Evolutionary conservation across 2,113 vertebrate species (phyloP), one percentile per base, ranked within the genome.

Genomic region (Clarias batrachus): DNA sequence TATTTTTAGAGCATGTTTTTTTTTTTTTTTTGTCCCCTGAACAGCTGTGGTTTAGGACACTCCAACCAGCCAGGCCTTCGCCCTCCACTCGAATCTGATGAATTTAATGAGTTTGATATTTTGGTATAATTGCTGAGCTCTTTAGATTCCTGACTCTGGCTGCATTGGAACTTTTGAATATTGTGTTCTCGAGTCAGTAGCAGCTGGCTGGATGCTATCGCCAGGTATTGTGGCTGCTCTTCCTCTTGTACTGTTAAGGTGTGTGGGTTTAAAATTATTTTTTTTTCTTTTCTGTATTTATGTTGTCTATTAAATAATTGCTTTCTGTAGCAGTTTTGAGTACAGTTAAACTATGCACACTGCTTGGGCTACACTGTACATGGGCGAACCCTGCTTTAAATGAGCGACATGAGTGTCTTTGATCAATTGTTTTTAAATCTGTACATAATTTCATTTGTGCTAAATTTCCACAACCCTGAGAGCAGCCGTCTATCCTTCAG

Each of bases 381-480:
- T 90, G 81, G 88, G 91, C 91, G 87, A 92, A 89, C 82, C 86
- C 87, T 59, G 89, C 86, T 63, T 88, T 91, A 92, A 94, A 94
- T 91, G 93, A 94, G 91, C 93, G 94, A 94, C 92, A 94, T 93
- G 93, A 94, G 93, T 92, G 92, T 91, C 93, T 94, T 94, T 95
- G 94, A 95, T 95, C 94, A 95, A 95, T 95, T 94, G 94, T 94
- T 95, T 95, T 95, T 95, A 95, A 95, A 95, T 94, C 94, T 93
- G 94, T 94, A 93, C 91, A 91, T 95, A 95, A 95, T 95, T 94
- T 92, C 83, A 95, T 95, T 94, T 93, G 89, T 88, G 90, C 89
- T 92, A 94, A 94, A 95, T 95, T 95, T 95, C 93, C 94, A 94
- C 93, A 92, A 92, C 93, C 94, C 93, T 92, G 91, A 93, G 90